Base-by-base conservation (phyloP, 2,113 vertebrate species). In the Ailurus styani region DNA sequence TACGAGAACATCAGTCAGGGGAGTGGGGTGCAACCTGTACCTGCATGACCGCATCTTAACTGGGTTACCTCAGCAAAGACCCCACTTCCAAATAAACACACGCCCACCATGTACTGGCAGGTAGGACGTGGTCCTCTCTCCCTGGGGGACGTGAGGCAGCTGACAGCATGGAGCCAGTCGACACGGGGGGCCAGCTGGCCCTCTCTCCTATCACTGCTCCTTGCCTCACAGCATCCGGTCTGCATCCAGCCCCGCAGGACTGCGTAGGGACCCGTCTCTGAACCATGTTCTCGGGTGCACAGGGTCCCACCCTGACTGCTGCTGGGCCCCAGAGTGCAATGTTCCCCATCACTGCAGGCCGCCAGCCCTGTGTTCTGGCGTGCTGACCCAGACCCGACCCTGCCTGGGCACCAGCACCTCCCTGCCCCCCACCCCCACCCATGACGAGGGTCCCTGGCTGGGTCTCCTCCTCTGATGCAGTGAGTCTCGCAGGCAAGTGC, bases 391-490 rank as follows among this genome's bases (percentile, higher is more conserved):
- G 68, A 29, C 12, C 12, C 27, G 13, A 62, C 60, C 27, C 12
- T 62, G 60, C 27, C 60, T 31, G 27, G 60, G 27, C 60, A 31
- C 29, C 60, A 62, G 60, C 60, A 45, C 12, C 25, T 55, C 52
- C 55, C 10, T 62, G 27, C 14, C 60, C 60, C 60, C 60, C 27
- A 62, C 0, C 0, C 27, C 13, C 6, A 5, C 4, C 3, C 57
- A 8, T 3, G 3, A 25, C 0, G 4, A 42, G 50, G 17, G 27
- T 27, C 37, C 25, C 23, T 17, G 47, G 3, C 64, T 8, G 9
- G 3, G 17, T 50, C 20, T 52, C 17, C 37, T 11, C 7, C 3
- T 15, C 23, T 47, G 7, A 18, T 1, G 45, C 17, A 13, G 42
- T 21, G 17, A 70, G 37, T 54, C 64, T 70, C 62, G 27, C 1